Percentiles rank a stretch among this genome's conserved stretches.
Evolutionary conservation across 64 coral and sea anemone genomes (phyloP).

Genomic region (Acropora yongei): DNA sequence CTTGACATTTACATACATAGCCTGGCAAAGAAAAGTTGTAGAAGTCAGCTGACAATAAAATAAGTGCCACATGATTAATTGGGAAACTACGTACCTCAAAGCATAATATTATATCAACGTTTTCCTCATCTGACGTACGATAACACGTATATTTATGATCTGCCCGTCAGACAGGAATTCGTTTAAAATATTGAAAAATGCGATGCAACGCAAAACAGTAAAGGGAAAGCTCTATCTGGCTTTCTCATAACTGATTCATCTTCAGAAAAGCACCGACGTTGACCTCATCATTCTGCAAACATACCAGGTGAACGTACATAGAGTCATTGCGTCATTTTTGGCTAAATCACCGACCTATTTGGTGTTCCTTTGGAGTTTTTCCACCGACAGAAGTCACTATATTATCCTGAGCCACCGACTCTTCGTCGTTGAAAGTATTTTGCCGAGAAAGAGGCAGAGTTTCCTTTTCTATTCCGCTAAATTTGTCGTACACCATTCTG

Average conservation of each 20-base stretch:
- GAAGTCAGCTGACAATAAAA: too few relatives aligned
- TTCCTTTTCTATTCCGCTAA: conserved; percentile 77
- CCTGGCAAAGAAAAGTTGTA: too few relatives aligned
- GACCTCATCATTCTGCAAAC: not conserved
- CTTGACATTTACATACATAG: too few relatives aligned
- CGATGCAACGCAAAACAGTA: too few relatives aligned
- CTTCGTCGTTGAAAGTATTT: conserved; percentile 33
- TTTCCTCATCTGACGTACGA: not conserved
- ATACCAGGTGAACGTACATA: not conserved
- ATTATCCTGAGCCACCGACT: conserved; percentile 70
- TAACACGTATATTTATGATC: not conserved
- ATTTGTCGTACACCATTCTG: conserved; percentile 87
- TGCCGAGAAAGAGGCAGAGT: conserved; percentile 10
- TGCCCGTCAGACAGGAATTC: not conserved
- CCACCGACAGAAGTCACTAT: conserved; percentile 70
- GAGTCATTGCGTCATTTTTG: not conserved
- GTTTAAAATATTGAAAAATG: too few relatives aligned
- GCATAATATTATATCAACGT: not conserved
- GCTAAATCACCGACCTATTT: conserved; percentile 72
- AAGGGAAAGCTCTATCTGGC: too few relatives aligned
- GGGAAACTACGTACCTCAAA: not conserved
- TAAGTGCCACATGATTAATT: too few relatives aligned
- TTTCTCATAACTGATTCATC: too few relatives aligned
- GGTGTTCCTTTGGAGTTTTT: conserved; percentile 86
- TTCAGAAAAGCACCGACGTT: not conserved